Evolutionary conservation across 2,797 vertebrate species (phyloP).

Genomic region (Picus viridis): DNA sequence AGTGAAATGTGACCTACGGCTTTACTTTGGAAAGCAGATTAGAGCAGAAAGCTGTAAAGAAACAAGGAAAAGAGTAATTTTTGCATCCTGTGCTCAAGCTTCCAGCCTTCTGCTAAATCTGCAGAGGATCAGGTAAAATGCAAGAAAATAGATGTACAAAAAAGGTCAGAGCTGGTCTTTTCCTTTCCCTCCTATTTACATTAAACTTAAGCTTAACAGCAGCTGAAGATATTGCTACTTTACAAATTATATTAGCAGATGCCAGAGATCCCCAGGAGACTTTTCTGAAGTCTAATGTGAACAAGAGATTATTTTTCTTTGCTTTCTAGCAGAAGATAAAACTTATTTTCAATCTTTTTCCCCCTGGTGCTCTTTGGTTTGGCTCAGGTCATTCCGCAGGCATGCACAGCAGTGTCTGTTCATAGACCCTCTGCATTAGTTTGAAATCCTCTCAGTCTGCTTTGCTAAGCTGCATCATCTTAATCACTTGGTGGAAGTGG

Average conservation of each 20-base stretch:
- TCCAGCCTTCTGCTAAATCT: background rate
- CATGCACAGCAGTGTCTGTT: background rate
- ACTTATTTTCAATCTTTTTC: background rate
- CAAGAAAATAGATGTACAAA: background rate
- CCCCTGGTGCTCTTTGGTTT: background rate
- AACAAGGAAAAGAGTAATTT: background rate
- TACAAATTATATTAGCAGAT: background rate
- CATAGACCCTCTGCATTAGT: background rate
- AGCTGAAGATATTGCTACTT: background rate
- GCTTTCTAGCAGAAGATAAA: background rate
- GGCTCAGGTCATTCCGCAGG: background rate
- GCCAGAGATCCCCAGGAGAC: background rate
- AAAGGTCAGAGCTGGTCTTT: background rate
- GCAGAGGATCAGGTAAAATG: background rate
- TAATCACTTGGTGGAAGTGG: background rate
- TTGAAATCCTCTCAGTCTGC: background rate
- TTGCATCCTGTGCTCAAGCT: background rate
- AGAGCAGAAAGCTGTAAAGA: background rate
- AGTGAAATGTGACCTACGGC: background rate
- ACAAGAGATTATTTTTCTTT: background rate
- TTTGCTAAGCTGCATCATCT: conserved; percentile 29
- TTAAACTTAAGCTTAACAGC: background rate
- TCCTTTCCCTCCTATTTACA: background rate
- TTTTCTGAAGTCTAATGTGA: background rate
- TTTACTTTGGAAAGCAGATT: conserved; percentile 14